Evolutionary conservation across 1,140 invertebrate species (phyloP).

Genomic region (Drosophila micromelanica): DNA sequence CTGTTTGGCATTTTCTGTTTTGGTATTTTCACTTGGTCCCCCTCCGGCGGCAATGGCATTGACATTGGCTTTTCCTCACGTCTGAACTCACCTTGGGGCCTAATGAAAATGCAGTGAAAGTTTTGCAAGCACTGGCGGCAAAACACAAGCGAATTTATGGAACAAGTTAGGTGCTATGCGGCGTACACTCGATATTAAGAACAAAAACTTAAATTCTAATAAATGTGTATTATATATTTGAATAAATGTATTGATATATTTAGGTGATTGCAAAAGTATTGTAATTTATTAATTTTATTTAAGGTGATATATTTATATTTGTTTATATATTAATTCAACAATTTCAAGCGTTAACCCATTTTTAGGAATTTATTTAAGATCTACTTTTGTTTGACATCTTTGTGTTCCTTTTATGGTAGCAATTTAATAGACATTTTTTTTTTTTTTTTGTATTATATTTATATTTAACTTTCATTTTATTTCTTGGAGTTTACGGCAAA

Average conservation of each 20-base stretch:
- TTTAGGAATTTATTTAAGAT: no score
- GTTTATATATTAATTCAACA: no score
- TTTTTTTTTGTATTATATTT: not conserved
- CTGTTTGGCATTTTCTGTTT: slow-evolving; percentile 48
- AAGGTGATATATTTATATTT: no score
- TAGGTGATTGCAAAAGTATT: not conserved
- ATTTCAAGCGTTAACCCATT: no score
- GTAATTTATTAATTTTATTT: no score
- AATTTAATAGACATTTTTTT: no score
- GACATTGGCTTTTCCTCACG: slow-evolving; percentile 52
- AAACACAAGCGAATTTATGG: not conserved
- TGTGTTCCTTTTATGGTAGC: no score
- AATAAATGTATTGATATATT: not conserved
- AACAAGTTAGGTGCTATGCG: not conserved
- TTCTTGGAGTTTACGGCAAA: not conserved
- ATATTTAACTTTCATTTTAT: not conserved
- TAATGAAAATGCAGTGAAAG: slow-evolving; percentile 29
- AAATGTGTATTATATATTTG: no score
- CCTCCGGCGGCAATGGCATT: slow-evolving; percentile 50
- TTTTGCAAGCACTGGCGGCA: not conserved
- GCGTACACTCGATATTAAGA: slow-evolving; percentile 6
- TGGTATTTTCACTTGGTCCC: slow-evolving; percentile 18
- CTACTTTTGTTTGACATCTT: no score
- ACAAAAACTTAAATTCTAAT: no score
- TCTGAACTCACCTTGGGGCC: slow-evolving; percentile 13